A percentile compares a stretch with the other conserved stretches of the same genome.
These are phyloP conservation scores for Momotus momota DNA, from an alignment of 2,797 vertebrate genomes.

Conservation along the genomic window DNA sequence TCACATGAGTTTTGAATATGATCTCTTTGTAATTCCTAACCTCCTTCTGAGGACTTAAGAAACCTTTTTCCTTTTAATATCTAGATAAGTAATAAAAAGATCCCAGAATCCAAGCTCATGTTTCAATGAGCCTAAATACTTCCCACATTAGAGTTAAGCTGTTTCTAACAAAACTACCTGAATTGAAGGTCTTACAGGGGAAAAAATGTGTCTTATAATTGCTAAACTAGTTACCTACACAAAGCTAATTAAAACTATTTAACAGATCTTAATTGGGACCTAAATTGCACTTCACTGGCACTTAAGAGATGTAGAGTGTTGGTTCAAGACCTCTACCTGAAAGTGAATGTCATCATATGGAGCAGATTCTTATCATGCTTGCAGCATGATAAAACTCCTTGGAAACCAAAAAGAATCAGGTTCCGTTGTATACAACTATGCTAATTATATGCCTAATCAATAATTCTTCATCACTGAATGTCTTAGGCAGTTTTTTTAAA, in stretches of 20 bases:
- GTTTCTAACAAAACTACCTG: neutral
- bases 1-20: neutral
- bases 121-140: neutral
- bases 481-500: slow-evolving; percentile 6
- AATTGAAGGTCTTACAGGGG: neutral
- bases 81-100: neutral
- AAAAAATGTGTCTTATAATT: neutral
- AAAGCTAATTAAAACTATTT: slow-evolving; percentile 25
- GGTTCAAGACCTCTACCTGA: neutral
- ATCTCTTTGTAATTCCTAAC: neutral
- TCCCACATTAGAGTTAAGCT: neutral
- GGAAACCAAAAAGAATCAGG: neutral
- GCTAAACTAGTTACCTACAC: neutral
- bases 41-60: neutral
- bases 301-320: neutral
- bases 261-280: neutral
- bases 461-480: slow-evolving; percentile 21
- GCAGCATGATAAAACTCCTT: neutral
- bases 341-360: neutral
- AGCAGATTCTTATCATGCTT: neutral
- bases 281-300: neutral
- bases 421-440: neutral
- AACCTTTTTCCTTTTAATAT: neutral
- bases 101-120: neutral
- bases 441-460: slow-evolving; percentile 29